A percentile compares a stretch with the other conserved stretches of the same genome.
These are phyloP conservation scores for Conchocele bisecta DNA, from an alignment of 2,888 invertebrate species.

Conservation along the genomic window DNA sequence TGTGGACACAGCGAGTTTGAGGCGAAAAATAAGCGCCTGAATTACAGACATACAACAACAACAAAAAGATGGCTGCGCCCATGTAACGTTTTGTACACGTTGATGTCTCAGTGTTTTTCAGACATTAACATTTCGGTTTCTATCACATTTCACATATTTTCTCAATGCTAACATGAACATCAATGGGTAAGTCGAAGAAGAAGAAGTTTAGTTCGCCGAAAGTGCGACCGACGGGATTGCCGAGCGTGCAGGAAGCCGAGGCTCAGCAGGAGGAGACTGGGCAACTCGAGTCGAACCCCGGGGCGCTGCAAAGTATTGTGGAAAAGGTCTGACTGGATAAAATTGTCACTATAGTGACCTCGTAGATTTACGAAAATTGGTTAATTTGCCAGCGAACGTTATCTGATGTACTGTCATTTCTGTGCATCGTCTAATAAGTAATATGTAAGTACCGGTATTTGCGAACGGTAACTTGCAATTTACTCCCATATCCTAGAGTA, in stretches of 20 bases:
- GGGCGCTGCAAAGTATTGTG: conserved; percentile 49
- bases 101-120: neutral
- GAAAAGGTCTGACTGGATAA: conserved; percentile 61
- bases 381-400: too few species aligned
- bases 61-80: conserved; percentile 34
- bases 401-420: too few species aligned
- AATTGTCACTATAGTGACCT: too few species aligned
- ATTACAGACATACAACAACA: too few species aligned
- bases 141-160: neutral
- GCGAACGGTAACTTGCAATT: too few species aligned
- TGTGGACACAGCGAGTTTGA: too few species aligned
- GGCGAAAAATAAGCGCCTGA: too few species aligned
- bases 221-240: conserved; percentile 68
- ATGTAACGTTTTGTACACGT: neutral
- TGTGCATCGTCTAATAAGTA: too few species aligned
- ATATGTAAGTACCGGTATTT: too few species aligned
- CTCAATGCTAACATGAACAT: neutral
- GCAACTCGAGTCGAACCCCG: conserved; percentile 20
- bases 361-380: too few species aligned
- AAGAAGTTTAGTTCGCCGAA: conserved; percentile 68
- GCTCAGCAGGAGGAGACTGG: conserved; percentile 47
- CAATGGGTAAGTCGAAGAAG: conserved; percentile 74
- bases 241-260: conserved; percentile 65
- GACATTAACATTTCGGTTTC: neutral
- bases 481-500: too few species aligned